Evolutionary conservation across 2,113 vertebrate species (phyloP).

Genomic region (Axis porcinus): DNA sequence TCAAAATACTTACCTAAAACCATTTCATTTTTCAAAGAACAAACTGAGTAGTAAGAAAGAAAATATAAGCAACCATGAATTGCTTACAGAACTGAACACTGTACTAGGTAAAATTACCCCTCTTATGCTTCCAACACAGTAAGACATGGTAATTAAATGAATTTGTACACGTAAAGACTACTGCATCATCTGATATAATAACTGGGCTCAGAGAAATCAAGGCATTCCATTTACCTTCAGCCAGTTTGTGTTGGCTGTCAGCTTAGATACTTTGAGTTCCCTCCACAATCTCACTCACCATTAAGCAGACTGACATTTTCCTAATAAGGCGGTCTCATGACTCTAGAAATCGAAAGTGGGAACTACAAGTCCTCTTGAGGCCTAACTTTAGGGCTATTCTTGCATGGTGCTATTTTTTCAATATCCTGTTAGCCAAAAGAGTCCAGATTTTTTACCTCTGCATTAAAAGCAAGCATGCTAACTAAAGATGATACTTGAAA

Average conservation of each 20-base stretch:
- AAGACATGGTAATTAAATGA: not conserved
- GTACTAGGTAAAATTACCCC: not conserved
- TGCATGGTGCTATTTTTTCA: not conserved
- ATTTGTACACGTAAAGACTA: not conserved
- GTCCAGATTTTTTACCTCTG: too few relatives aligned
- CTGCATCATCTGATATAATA: not conserved
- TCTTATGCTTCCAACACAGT: not conserved
- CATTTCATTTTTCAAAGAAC: not conserved
- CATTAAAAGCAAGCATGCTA: not conserved
- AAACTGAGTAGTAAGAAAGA: not conserved
- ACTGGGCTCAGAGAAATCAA: too few relatives aligned
- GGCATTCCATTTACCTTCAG: not conserved
- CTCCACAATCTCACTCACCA: not conserved
- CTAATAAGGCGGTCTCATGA: not conserved
- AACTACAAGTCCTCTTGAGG: not conserved
- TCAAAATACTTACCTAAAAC: not conserved
- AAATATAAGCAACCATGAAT: not conserved
- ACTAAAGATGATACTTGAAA: not conserved
- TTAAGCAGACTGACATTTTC: not conserved
- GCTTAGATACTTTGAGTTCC: not conserved
- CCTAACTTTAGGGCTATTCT: not conserved
- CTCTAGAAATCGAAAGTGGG: not conserved
- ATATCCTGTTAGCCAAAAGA: not conserved
- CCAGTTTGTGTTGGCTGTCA: not conserved
- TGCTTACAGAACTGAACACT: not conserved